Base-by-base conservation (phyloP, 1,140 invertebrate species). In the Cydia amplana region DNA sequence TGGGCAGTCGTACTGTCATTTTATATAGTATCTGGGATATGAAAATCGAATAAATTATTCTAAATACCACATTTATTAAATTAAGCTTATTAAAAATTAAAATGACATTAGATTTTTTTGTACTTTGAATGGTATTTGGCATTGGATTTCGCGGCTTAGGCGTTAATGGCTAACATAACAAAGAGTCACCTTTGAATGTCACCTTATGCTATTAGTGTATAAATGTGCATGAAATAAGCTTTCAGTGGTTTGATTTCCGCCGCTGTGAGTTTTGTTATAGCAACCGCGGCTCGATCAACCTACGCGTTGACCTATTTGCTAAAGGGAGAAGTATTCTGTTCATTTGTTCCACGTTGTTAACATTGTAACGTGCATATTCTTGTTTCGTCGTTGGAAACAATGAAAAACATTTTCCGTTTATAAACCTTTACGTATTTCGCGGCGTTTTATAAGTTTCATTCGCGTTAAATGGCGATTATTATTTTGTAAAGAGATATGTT, bases 301-400 rank as follows among this genome's bases (percentile, higher is more conserved):
- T 60, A 60, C 55, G 55, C 55, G n/a, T 12, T 60, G 55, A 60
- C 55, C 55, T 60, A 60, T 60, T 60, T 60, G 55, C 55, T 60
- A 60, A 60, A 60, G 20, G 55, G 55, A 60, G 20, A 60, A 0
- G 18, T 60, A 23, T 23, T 60, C 55, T 12, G 55, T 60, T 60
- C 20, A 60, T 60, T 60, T 60, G 55, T 60, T 60, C 55, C 55
- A 23, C 55, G 55, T 60, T 23, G 20, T 60, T 60, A 10, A 60
- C 55, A 7, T 60, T 7, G 16, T 18, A 51, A 23, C 7, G 51
- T 55, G 51, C n/a, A 46, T 46, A 18, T 51, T 60, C 20, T 23
- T 12, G 55, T 20, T 60, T 60, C 55, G 7, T 23, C n/a, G 12
- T 60, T 60, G 9, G 20, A 60, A 60, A 23, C n/a, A 23, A 3